Percentiles rank a stretch among this genome's conserved stretches.
These are phyloP conservation scores for Caenorhabditis drosophilae DNA, from an alignment of 2,888 invertebrate genomes.

Conservation along the genomic window DNA sequence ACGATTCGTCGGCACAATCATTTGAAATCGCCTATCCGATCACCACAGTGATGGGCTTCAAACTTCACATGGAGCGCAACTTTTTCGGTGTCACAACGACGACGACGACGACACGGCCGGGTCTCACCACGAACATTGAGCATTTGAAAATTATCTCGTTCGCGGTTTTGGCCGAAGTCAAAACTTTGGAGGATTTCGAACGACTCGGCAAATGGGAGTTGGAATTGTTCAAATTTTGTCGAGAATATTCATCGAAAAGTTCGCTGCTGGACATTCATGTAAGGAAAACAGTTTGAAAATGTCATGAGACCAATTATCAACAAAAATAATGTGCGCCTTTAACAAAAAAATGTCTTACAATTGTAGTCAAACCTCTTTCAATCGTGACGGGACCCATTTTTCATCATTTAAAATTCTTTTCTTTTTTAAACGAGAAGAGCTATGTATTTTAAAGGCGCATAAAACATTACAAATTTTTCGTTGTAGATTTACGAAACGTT, in stretches of 20 bases:
- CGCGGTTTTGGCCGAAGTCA: slow-evolving; percentile 44
- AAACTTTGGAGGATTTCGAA: slow-evolving; percentile 50
- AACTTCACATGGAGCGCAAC: slow-evolving; percentile 64
- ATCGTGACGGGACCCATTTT: too few relatives aligned
- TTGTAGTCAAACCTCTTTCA: too few relatives aligned
- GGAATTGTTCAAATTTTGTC: slow-evolving; percentile 49
- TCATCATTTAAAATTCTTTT: too few relatives aligned
- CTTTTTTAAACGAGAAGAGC: too few relatives aligned
- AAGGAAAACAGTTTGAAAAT: slow-evolving; percentile 4
- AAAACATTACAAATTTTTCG: too few relatives aligned
- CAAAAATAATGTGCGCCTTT: background rate
- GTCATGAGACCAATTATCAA: background rate
- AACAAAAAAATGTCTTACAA: too few relatives aligned
- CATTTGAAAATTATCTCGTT: slow-evolving; percentile 46
- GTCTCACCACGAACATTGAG: slow-evolving; percentile 44
- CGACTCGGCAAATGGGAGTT: slow-evolving; percentile 57
- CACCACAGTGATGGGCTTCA: slow-evolving; percentile 49
- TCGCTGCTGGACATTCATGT: slow-evolving; percentile 48
- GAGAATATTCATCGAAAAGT: slow-evolving; percentile 30
- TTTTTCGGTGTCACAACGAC: slow-evolving; percentile 49
- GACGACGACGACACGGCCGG: slow-evolving; percentile 4
- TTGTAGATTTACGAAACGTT: too few relatives aligned
- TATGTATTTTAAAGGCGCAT: too few relatives aligned
- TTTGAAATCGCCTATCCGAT: slow-evolving; percentile 57
- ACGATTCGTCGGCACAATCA: slow-evolving; percentile 5